phyloP scores from a whole-genome alignment of 2,113 vertebrate species.

The Origma solitaria region DNA sequence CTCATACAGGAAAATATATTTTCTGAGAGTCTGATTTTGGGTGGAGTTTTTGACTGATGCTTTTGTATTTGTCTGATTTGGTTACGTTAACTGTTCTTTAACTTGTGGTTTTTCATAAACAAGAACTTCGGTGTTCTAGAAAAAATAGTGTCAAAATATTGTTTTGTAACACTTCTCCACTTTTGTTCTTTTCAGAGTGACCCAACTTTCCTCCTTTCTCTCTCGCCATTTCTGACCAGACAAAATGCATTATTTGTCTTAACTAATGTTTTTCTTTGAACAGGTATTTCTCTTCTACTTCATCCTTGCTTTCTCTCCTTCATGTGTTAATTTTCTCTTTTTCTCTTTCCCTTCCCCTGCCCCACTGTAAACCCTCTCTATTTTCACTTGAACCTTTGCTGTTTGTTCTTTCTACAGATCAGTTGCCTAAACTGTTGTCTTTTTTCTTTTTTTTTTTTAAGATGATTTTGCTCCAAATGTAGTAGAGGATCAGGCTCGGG shows the following conservation, averaged over 20 bases:
- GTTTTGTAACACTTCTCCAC: conserved; percentile 15
- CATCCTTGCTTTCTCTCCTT: conserved; percentile 12
- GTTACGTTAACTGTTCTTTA: not conserved
- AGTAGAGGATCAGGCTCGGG: conserved; percentile 82
- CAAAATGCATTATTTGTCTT: conserved; percentile 51
- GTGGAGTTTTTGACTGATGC: not conserved
- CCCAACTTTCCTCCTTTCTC: conserved; percentile 33
- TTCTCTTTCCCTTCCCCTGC: not conserved
- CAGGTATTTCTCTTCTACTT: conserved; percentile 40
- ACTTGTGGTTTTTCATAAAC: not conserved
- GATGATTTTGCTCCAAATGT: conserved; percentile 85
- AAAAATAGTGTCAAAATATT: not conserved
- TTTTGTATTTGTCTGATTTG: not conserved
- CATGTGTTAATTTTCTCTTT: not conserved
- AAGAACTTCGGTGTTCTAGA: not conserved
- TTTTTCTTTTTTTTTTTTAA: conserved; percentile 27
- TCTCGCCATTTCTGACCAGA: conserved; percentile 26
- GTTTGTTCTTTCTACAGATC: not conserved
- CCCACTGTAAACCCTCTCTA: not conserved
- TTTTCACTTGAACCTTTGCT: not conserved
- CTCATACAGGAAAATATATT: not conserved
- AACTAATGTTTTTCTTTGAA: conserved; percentile 57
- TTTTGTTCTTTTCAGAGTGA: conserved; percentile 47
- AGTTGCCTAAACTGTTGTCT: not conserved
- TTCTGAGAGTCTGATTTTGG: not conserved